These are phyloP conservation scores for Leucopsar rothschildi DNA, from an alignment of 2,113 vertebrate genomes.

Conservation along the genomic window DNA sequence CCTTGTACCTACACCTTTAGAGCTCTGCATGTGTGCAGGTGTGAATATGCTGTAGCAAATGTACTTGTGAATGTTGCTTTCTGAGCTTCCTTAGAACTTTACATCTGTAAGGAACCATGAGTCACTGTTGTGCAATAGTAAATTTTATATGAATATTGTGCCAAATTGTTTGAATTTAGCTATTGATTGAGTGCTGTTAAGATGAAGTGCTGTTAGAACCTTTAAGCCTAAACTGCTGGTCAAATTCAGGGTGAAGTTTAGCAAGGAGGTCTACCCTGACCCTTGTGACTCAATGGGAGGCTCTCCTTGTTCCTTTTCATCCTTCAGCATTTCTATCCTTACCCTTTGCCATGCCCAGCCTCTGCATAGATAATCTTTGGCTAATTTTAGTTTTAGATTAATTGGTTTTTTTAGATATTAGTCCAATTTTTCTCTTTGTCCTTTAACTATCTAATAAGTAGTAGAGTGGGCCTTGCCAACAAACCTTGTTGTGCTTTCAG, in stretches of 20 bases:
- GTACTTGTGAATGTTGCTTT: background rate
- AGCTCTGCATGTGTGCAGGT: background rate
- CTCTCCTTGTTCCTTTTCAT: background rate
- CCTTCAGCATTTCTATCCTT: background rate
- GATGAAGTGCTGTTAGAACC: background rate
- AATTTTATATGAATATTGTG: background rate
- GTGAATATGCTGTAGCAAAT: background rate
- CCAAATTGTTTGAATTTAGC: background rate
- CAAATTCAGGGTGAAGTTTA: background rate
- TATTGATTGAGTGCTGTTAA: rapidly evolving
- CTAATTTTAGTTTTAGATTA: background rate
- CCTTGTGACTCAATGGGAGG: background rate
- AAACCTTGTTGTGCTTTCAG: background rate
- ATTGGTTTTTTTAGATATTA: background rate
- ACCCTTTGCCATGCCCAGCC: background rate
- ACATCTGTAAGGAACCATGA: background rate
- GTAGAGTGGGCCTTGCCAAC: background rate
- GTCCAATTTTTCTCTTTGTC: background rate
- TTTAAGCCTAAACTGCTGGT: background rate
- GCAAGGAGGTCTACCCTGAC: no score
- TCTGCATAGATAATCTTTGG: background rate
- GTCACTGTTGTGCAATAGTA: no score
- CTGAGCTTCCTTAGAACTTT: no score
- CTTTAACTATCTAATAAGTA: background rate
- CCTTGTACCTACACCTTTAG: no score